Percentiles rank a stretch among this genome's conserved stretches.
Evolutionary conservation across 2,113 vertebrate species (phyloP).

Genomic region (Rousettus leschenaultii): DNA sequence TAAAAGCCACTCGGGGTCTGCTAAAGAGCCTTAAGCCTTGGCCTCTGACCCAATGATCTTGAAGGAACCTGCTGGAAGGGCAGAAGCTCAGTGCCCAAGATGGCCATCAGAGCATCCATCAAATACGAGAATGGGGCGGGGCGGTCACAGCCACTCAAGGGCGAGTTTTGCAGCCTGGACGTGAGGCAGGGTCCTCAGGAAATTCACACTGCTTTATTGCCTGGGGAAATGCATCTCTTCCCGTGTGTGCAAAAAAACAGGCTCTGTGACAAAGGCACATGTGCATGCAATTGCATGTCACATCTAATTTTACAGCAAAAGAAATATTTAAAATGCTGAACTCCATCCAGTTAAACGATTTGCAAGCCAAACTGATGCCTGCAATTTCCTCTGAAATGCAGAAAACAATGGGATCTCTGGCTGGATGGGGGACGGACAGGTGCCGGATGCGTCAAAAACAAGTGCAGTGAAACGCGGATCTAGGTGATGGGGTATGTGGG

Average conservation of each 20-base stretch:
- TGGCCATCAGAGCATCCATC: rapidly evolving
- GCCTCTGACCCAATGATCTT: background rate
- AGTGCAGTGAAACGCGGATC: rapidly evolving
- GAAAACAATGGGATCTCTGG: background rate
- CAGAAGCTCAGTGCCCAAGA: background rate
- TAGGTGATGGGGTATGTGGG: rapidly evolving
- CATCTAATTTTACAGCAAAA: background rate
- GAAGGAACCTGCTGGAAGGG: background rate
- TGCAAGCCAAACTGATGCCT: too few relatives aligned
- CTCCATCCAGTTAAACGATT: rapidly evolving
- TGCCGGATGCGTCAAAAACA: rapidly evolving
- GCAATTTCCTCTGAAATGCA: background rate
- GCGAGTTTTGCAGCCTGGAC: background rate
- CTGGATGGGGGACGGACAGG: background rate
- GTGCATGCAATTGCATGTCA: background rate
- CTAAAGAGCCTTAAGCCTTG: rapidly evolving
- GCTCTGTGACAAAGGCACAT: rapidly evolving
- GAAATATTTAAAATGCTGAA: background rate
- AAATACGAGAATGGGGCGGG: rapidly evolving
- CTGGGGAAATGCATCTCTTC: background rate
- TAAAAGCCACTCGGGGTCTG: rapidly evolving
- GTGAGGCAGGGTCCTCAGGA: rapidly evolving
- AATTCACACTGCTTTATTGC: rapidly evolving
- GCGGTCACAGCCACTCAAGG: background rate
- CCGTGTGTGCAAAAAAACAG: rapidly evolving